Evolutionary conservation across 2,797 vertebrate genomes (phyloP).

Genomic region (Schizopygopsis pylzovi): DNA sequence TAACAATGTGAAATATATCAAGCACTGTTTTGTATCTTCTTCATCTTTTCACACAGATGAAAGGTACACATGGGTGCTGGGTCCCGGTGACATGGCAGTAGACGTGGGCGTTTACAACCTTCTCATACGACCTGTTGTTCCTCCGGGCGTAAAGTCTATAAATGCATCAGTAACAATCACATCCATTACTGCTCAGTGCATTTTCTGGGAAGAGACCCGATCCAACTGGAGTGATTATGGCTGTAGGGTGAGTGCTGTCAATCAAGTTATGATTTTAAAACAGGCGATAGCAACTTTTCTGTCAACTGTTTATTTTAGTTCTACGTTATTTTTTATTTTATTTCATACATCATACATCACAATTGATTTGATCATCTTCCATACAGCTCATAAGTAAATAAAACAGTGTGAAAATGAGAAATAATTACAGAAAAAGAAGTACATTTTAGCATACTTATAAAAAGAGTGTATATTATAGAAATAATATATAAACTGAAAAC

Average conservation of each 20-base stretch:
- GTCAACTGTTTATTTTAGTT: background rate
- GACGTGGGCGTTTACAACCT: constrained; percentile 85
- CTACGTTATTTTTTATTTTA: background rate
- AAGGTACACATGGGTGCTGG: constrained; percentile 87
- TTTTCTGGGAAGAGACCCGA: constrained; percentile 86
- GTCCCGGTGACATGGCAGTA: constrained; percentile 78
- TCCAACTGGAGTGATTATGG: constrained; percentile 84
- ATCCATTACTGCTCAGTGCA: constrained; percentile 86
- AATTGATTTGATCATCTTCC: background rate
- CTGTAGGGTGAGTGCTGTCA: constrained; percentile 81
- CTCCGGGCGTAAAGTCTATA: constrained; percentile 74
- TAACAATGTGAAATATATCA: background rate
- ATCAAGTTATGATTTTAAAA: background rate
- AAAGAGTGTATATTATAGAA: background rate
- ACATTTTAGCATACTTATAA: background rate
- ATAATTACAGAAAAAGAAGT: background rate
- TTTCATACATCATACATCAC: background rate
- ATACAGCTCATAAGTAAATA: background rate
- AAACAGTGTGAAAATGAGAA: background rate
- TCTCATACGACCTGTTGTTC: constrained; percentile 77
- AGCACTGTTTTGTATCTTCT: background rate
- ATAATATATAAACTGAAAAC: background rate
- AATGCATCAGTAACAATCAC: constrained; percentile 78
- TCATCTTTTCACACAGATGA: constrained; percentile 17
- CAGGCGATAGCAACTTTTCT: background rate